These are phyloP conservation scores for Hololepta plana DNA, from an alignment of 2,888 invertebrate genomes.

Conservation along the genomic window DNA sequence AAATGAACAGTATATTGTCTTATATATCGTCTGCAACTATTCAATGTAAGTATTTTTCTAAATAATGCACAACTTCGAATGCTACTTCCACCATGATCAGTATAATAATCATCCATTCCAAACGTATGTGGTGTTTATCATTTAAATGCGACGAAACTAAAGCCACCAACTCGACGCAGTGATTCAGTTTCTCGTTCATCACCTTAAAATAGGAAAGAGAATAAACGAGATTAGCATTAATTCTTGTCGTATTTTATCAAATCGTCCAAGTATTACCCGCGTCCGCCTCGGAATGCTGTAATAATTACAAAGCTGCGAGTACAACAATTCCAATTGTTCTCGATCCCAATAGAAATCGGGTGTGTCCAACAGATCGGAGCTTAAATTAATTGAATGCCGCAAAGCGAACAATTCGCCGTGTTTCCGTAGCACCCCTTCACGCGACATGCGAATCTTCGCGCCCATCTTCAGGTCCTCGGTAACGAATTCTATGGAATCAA, in stretches of 20 bases:
- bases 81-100: slow-evolving; percentile 90
- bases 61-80: slow-evolving; percentile 64
- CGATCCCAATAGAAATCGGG: slow-evolving; percentile 99
- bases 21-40: too few relatives aligned
- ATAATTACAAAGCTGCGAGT: slow-evolving; percentile 64
- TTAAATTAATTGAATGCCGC: slow-evolving; percentile 77
- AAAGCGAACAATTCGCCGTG: slow-evolving; percentile 80
- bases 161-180: slow-evolving; percentile 85
- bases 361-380: slow-evolving; percentile 84
- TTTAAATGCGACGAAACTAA: slow-evolving; percentile 77
- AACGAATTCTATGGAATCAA: slow-evolving; percentile 66
- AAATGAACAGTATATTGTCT: too few relatives aligned
- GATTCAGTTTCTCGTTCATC: slow-evolving; percentile 87
- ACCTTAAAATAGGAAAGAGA: slow-evolving; percentile 47
- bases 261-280: slow-evolving; percentile 32
- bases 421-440: slow-evolving; percentile 53
- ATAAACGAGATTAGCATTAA: slow-evolving; percentile 1
- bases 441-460: slow-evolving; percentile 46
- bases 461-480: slow-evolving; percentile 65
- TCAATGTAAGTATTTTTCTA: slow-evolving; percentile 40
- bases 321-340: slow-evolving; percentile 71
- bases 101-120: slow-evolving; percentile 96
- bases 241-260: neutral
- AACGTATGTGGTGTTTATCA: slow-evolving; percentile 77
- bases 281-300: slow-evolving; percentile 74